Evolutionary conservation across 2,113 vertebrate genomes (phyloP), one percentile per base, ranked within the genome.

Genomic region (Myiagra hebetior): DNA sequence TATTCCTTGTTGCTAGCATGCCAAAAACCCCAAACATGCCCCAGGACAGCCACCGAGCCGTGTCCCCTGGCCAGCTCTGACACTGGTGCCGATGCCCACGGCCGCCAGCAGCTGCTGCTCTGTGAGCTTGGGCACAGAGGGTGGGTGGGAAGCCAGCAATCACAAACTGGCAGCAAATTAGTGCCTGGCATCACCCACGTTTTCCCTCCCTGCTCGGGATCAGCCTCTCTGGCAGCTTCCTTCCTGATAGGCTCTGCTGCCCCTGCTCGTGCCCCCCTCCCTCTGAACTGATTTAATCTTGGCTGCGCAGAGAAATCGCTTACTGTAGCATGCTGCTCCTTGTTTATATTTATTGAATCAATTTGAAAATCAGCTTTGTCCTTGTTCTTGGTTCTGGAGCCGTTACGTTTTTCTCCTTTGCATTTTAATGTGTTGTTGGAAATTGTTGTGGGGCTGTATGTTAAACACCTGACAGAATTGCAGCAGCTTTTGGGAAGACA

Each of bases 321-420:
- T 95, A 92, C 84, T 85, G 57, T 94, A 95, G 97, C 95, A 93
- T 85, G 87, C 85, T 26, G 30, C 82, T 96, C 76, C 87, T 84
- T 94, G 92, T 94, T 96, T 91, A 24, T 96, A 93, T 95, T 94
- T 96, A 96, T 92, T 94, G 93, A 94, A 93, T 92, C 94, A 85
- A 86, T 95, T 96, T 95, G 75, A 79, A 95, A 97, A 97, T 96
- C 94, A 96, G 81, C 87, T 96, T 97, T 95, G 96, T 89, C 93
- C 95, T 97, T 96, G 95, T 95, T 95, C 80, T 85, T 83, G 65
- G 55, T 93, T 93, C 92, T 85, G 84, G 80, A 93, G 67, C 53
- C 57, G 91, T 87, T 89, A 15, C 44, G 72, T 93, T 91, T 88
- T 75, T 80, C 80, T 95, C 64, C 64, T 93, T 72, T 89, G 90